Evolutionary conservation across 2,113 vertebrate genomes (phyloP), one percentile per base, ranked within the genome.

Genomic region (Meles meles): DNA sequence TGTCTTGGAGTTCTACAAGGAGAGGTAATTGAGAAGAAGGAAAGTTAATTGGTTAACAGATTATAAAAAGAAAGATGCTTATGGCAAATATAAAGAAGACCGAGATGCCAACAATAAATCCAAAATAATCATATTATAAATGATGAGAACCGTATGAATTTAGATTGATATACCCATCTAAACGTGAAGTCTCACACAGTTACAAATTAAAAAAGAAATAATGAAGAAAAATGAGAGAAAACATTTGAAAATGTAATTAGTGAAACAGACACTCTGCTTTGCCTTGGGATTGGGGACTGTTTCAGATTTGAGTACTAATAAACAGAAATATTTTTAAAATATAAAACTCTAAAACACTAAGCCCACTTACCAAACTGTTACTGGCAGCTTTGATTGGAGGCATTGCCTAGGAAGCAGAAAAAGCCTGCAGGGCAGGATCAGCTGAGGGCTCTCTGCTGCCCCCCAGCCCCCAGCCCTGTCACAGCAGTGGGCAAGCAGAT

Each of bases 201-300:
- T 89, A 65, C 29, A 44, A 47, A 67, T 88, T 69, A 23, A 90
- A 97, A 59, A 18, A 17, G 20, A 87, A 81, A 0, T 72, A 23
- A 69, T 29, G 17, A 31, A 20, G 49, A 27, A 88, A 90, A 94
- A 37, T 67, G 37, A 84, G 18, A 20, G 2, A 61, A 81, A 95
- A 7, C 9, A 69, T 88, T 95, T 69, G 11, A 80, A 96, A 88
- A 90, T 31, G 10, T 79, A 93, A 55, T 67, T 74, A 67, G 17
- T 83, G 13, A 77, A 59, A 63, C 5, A 59, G 20, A 72, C 7
- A 15, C 47, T 67, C 13, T 74, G 27, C 17, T 72, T 83, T 95
- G 39, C 42, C 21, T 96, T 93, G 9, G 8, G 94, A 89, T n/a
- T n/a, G 0, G 29, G 84, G 44, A 77, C 4, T 65, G 1, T 82